Evolutionary conservation across 2,888 invertebrate genomes (phyloP).

Genomic region (Uloborus plumipes): DNA sequence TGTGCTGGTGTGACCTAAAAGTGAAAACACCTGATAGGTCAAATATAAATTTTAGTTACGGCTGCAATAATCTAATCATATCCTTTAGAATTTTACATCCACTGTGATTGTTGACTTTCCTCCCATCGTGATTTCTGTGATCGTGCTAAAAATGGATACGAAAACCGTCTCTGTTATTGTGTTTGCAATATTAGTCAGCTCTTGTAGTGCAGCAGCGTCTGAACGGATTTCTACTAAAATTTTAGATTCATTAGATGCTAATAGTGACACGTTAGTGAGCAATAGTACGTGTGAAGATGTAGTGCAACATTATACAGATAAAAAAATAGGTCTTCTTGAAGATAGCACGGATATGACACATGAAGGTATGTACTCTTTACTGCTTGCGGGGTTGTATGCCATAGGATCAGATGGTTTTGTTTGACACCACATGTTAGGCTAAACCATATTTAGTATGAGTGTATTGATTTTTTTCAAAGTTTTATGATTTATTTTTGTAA

Average conservation of each 20-base stretch:
- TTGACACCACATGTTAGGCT: conserved; percentile 14
- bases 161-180: conserved; percentile 9
- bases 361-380: conserved; percentile 30
- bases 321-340: conserved; percentile 31
- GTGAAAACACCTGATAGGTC: conserved; percentile 29
- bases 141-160: conserved; percentile 13
- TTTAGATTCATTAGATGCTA: conserved; percentile 1
- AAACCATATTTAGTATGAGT: background rate
- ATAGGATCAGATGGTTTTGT: background rate
- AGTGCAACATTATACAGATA: conserved; percentile 37
- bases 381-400: background rate
- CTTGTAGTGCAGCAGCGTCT: conserved; percentile 3
- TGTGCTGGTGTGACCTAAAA: conserved; percentile 37
- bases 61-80: conserved; percentile 22
- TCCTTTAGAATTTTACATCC: no score
- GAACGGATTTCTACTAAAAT: conserved; percentile 9
- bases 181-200: conserved; percentile 26
- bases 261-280: conserved; percentile 30
- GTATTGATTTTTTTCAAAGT: no score
- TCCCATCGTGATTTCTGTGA: conserved; percentile 13
- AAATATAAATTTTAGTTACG: conserved; percentile 28
- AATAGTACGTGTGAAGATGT: conserved; percentile 50
- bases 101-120: conserved; percentile 14
- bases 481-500: no score
- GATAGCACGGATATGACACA: conserved; percentile 50